Evolutionary conservation across 2,888 invertebrate genomes (phyloP).

Genomic region (Dolomedes plantarius): DNA sequence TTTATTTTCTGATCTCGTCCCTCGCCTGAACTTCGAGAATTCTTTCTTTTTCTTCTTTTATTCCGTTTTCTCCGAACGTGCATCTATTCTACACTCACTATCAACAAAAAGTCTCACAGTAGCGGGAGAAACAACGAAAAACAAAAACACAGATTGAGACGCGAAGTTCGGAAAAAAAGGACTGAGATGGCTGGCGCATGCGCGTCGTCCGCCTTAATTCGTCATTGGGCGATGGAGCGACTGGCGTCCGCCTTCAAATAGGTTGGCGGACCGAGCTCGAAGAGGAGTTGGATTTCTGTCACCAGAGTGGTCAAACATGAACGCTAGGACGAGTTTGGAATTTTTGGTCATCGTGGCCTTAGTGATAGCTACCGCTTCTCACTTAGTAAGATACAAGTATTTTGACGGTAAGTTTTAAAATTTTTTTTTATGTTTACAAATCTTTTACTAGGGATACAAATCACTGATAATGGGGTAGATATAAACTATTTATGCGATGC

Average conservation of each 20-base stretch:
- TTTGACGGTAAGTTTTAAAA: slow-evolving; percentile 41
- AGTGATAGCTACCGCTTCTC: not conserved
- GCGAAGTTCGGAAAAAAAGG: too few species aligned
- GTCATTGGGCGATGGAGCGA: slow-evolving; percentile 18
- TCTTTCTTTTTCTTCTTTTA: too few species aligned
- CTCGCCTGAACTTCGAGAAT: too few species aligned
- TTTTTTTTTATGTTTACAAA: too few species aligned
- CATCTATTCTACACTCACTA: too few species aligned
- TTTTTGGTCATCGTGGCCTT: slow-evolving; percentile 21
- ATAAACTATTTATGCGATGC: too few species aligned
- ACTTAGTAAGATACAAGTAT: slow-evolving; percentile 29
- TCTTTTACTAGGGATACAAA: too few species aligned
- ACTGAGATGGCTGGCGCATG: slow-evolving; percentile 46
- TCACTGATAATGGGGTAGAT: too few species aligned
- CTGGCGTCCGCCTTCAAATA: slow-evolving; percentile 38
- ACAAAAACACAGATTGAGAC: too few species aligned
- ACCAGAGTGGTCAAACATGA: not conserved
- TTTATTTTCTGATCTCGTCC: not conserved
- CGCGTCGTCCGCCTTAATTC: not conserved
- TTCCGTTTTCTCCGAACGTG: too few species aligned
- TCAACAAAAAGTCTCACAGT: too few species aligned
- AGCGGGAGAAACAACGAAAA: too few species aligned
- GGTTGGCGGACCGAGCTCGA: not conserved
- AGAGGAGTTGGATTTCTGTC: slow-evolving; percentile 3
- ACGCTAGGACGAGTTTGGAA: not conserved